These are phyloP conservation scores for Nasonia giraulti DNA, from an alignment of 1,140 invertebrate genomes.

Conservation along the genomic window DNA sequence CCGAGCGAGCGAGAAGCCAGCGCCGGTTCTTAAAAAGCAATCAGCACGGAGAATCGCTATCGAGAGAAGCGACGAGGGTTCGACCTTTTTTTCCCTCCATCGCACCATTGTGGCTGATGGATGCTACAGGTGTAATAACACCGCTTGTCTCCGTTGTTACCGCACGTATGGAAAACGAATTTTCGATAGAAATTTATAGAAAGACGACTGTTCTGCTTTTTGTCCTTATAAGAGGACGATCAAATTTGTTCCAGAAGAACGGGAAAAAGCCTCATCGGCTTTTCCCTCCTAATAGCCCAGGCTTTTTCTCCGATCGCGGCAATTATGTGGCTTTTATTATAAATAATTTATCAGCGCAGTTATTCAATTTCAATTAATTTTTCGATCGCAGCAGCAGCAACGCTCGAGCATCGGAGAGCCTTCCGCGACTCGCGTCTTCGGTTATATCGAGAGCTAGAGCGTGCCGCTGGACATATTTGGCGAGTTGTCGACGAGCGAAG, in stretches of 20 bases:
- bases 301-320: not conserved
- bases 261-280: not conserved
- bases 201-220: no score
- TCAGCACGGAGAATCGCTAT: not conserved
- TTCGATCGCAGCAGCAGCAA: not conserved
- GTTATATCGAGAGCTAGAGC: conserved; percentile 9
- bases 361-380: conserved; percentile 39
- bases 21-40: conserved; percentile 40
- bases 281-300: not conserved
- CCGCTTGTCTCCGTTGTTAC: not conserved
- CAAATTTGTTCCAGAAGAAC: not conserved
- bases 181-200: not conserved
- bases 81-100: not conserved
- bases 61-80: not conserved
- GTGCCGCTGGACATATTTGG: conserved; percentile 41
- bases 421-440: not conserved
- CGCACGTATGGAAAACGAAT: not conserved
- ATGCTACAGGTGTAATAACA: not conserved
- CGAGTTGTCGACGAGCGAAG: conserved; percentile 18
- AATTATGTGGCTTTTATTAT: conserved; percentile 29
- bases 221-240: not conserved
- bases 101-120: not conserved
- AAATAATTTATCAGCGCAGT: conserved; percentile 31
- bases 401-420: no score
- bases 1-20: not conserved